Evolutionary conservation across 1,140 invertebrate species (phyloP), one percentile per base, ranked within the genome.

Genomic region (Physella acuta): DNA sequence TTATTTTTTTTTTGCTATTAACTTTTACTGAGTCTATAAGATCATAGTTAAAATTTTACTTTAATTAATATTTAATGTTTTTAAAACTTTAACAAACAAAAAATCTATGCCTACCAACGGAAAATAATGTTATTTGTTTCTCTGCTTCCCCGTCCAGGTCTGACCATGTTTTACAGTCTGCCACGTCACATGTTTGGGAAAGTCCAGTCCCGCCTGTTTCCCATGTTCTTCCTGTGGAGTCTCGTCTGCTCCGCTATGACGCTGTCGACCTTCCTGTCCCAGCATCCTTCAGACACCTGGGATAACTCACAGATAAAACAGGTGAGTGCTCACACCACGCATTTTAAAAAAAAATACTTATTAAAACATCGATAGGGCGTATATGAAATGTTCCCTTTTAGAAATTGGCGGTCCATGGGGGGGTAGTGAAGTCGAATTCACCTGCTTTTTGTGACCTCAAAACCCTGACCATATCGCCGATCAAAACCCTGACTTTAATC

Each of bases 191-290:
- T 67, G 49, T 67, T 71, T 44, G 64, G 72, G 5, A 68, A 73
- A 30, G 71, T 75, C 0, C 73, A 75, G 59, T 71, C 62, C 33
- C 58, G 68, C 14, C 65, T 75, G 20, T 75, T 75, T 36, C 73
- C 73, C 24, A 75, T 75, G 73, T 75, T 75, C 61, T 75, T 72
- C 28, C 51, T 75, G 16, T 75, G 73, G 73, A 70, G 73, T 58
- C 60, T 72, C n/a, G 64, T 72, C 28, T 70, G 63, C 44, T 70
- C 73, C 44, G 56, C 68, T 24, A 37, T 75, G n/a, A 53, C 64
- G 14, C 28, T 75, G 34, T 68, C 62, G 8, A 72, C 71, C 5
- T 72, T 67, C 33, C 17, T 72, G 17, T 33, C 52, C 8, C 64
- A 60, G 14, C 68, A 71, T 53, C 73, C 73, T 5, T 37, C 65